A percentile compares a stretch with the other conserved stretches of the same genome.
These are phyloP conservation scores for Bubo blakistoni DNA, from an alignment of 2,113 vertebrate species.

Conservation along the genomic window DNA sequence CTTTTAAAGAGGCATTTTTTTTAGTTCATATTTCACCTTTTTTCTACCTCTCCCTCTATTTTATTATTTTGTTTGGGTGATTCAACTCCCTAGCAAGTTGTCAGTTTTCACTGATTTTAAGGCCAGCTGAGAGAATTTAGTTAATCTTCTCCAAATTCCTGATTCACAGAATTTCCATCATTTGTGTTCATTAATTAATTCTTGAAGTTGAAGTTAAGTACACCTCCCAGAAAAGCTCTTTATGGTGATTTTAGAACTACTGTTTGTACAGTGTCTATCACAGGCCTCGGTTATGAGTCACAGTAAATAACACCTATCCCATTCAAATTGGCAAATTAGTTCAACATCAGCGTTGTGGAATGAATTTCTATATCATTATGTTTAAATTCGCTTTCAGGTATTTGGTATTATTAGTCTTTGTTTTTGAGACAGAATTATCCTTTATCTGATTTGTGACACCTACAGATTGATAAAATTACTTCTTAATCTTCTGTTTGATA, in stretches of 20 bases:
- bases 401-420: not conserved
- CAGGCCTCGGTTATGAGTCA: not conserved
- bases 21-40: not conserved
- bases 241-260: not conserved
- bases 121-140: not conserved
- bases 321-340: not conserved
- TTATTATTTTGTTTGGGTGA: not conserved
- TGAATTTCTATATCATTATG: not conserved
- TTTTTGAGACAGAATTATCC: not conserved
- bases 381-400: not conserved
- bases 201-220: not conserved
- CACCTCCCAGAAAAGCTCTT: not conserved
- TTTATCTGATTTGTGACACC: not conserved
- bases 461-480: not conserved
- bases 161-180: not conserved
- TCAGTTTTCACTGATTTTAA: not conserved
- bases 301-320: not conserved
- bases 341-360: not conserved
- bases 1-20: not conserved
- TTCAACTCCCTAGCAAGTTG: not conserved
- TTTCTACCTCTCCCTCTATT: not conserved
- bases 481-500: not conserved
- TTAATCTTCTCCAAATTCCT: not conserved
- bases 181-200: not conserved
- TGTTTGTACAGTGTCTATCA: not conserved